Base-by-base conservation (phyloP, 2,888 invertebrate genomes). In the Limenitis camilla region DNA sequence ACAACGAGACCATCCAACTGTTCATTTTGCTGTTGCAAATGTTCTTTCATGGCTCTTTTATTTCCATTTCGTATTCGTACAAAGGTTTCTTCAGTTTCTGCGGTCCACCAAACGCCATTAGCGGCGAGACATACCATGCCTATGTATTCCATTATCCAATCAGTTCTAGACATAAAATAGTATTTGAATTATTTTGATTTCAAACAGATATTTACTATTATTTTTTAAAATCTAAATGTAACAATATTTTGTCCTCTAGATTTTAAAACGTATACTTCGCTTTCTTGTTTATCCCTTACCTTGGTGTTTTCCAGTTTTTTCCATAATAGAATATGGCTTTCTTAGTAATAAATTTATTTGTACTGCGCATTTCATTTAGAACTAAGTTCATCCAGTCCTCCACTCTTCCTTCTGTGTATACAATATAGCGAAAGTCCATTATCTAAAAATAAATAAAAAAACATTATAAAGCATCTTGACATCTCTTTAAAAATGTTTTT, bases 81-180 rank as follows among this genome's bases (percentile, higher is more conserved):
- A 73, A 97, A 97, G 0, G 96, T 94, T 70, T 97, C 94, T 71
- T 97, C 97, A 0, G 96, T 96, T 76, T 97, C 97, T 6, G 95
- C 95, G 0, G 97, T 97, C 97, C 97, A 97, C 97, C 97, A 97
- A 2, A 97, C 93, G 66, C 94, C 94, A 84, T 96, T 96, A 0
- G 94, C 94, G 0, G 93, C 95, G 11, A 96, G 81, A 60, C 93
- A 91, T 40, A 95, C 91, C 95, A 95, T 95, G 46, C 97, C 97
- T 73, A 94, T 94, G 79, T 94, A 96, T 63, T 94, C 92, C 71
- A 96, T 69, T 88, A 97, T 96, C 97, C 97, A 97, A 29, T 94
- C 91, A 2, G 93, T 91, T 72, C 96, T 93, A 27, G 74, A 71
- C 27, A 10, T 40, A 30, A 8, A 43, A 36, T 5, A 9, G 39